Conservation (phyloP, 2,113 vertebrate species). For the Chaetorhynchus papuensis region DNA sequence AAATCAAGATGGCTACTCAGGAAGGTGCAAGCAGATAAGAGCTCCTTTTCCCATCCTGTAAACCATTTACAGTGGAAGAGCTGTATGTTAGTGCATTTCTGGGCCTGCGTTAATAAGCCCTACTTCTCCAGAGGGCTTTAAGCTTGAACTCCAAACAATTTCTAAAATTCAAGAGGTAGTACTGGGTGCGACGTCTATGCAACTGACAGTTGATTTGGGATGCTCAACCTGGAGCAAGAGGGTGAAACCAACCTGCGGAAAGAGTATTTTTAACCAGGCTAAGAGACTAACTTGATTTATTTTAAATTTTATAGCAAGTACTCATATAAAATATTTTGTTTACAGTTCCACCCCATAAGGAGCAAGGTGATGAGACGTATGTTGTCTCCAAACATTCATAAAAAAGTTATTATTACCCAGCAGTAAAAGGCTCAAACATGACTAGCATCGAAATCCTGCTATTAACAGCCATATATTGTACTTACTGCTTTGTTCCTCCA, state of each 20-base stretch:
- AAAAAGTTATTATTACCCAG: conserved; percentile 27
- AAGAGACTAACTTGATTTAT: conserved; percentile 25
- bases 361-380: neutral
- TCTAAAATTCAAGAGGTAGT: neutral
- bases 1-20: neutral
- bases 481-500: neutral
- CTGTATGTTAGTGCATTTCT: neutral
- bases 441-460: neutral
- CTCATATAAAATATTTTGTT: conserved; percentile 34
- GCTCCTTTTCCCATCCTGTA: neutral
- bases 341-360: neutral
- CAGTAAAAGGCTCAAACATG: conserved; percentile 6
- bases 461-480: neutral
- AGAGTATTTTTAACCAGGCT: neutral
- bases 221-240: neutral
- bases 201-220: neutral
- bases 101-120: neutral
- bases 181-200: neutral
- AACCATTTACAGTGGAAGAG: neutral
- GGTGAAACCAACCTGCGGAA: neutral
- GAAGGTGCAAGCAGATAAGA: neutral
- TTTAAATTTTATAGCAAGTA: conserved; percentile 9
- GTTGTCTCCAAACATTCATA: conserved; percentile 33
- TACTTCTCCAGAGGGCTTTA: neutral
- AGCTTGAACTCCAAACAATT: neutral